A percentile compares a stretch with the other conserved stretches of the same genome.
Conservation (phyloP, 1,140 invertebrate genomes). For the Atta texana region DNA sequence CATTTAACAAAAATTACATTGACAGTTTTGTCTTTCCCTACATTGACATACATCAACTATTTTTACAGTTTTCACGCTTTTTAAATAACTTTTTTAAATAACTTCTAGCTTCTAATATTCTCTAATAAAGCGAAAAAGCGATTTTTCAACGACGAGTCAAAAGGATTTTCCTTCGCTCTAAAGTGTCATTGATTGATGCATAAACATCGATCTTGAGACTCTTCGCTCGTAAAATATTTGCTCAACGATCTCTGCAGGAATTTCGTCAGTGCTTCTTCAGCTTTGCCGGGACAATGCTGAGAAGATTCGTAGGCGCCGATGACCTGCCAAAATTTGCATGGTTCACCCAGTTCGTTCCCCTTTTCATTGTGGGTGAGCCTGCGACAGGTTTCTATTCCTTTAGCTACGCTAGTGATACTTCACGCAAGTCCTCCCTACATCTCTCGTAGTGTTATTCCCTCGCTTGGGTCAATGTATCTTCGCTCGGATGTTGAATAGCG, state of each 20-base stretch:
- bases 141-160: background rate
- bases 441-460: slow-evolving; percentile 38
- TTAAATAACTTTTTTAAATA: background rate
- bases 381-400: slow-evolving; percentile 70
- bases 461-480: slow-evolving; percentile 29
- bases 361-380: slow-evolving; percentile 11
- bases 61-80: background rate
- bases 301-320: background rate
- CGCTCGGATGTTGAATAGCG: slow-evolving; percentile 48
- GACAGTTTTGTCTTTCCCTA: no score
- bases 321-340: slow-evolving; percentile 53
- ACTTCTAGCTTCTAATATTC: background rate
- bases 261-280: slow-evolving; percentile 29
- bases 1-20: slow-evolving; percentile 15
- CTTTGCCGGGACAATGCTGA: background rate
- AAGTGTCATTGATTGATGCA: slow-evolving; percentile 36
- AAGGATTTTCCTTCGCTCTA: background rate
- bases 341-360: slow-evolving; percentile 19
- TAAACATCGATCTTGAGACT: slow-evolving; percentile 4
- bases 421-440: slow-evolving; percentile 61
- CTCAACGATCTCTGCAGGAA: background rate
- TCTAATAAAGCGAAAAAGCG: background rate
- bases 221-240: slow-evolving; percentile 36
- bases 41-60: background rate
- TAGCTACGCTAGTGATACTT: slow-evolving; percentile 78